Conservation (phyloP, 2,113 vertebrate species). For the Podocnemis expansa region DNA sequence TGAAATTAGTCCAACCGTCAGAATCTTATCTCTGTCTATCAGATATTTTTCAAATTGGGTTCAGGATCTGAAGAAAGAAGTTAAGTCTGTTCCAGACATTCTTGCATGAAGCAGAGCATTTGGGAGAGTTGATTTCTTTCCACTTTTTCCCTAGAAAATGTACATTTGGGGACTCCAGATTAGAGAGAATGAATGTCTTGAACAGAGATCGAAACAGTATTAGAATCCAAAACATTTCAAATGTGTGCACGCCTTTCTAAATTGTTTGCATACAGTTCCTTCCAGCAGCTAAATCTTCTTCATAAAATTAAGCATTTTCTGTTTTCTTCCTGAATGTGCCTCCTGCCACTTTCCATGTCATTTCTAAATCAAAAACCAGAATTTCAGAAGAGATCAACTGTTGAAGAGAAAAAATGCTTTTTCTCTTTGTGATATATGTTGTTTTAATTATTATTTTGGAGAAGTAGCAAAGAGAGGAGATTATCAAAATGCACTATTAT, state of each 20-base stretch:
- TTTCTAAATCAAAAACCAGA: conserved; percentile 24
- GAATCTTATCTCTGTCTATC: rapidly evolving
- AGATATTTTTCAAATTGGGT: background rate
- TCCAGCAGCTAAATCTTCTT: background rate
- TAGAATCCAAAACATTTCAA: rapidly evolving
- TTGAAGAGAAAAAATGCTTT: conserved; percentile 1
- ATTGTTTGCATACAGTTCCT: background rate
- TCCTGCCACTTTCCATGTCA: conserved; percentile 11
- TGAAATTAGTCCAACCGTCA: rapidly evolving
- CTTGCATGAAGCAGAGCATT: background rate
- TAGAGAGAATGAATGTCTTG: background rate
- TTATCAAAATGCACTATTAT: background rate
- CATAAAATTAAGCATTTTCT: background rate
- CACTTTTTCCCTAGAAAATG: background rate
- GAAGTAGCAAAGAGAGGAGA: background rate
- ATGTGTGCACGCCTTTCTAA: background rate
- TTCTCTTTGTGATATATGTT: background rate
- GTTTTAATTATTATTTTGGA: background rate
- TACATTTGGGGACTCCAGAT: background rate
- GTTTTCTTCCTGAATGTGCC: background rate
- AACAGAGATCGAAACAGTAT: conserved; percentile 3
- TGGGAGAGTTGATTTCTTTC: background rate
- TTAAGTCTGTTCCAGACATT: background rate
- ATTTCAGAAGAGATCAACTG: background rate
- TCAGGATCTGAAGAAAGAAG: background rate